Percentiles rank a stretch among this genome's conserved stretches.
Evolutionary conservation across 2,888 invertebrate species (phyloP).

Genomic region (Agrotis clavis): DNA sequence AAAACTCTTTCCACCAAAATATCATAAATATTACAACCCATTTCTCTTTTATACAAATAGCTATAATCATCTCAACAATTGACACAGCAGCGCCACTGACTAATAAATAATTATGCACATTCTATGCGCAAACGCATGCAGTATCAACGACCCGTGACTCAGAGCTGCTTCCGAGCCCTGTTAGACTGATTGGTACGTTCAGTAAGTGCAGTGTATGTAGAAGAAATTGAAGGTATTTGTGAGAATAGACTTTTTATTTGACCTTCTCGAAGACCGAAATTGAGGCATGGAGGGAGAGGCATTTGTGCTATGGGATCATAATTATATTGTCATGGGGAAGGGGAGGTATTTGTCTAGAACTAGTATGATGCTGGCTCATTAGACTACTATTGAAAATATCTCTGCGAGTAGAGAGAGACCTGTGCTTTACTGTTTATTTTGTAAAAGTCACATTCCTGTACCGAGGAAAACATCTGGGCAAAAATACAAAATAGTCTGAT

Average conservation of each 20-base stretch:
- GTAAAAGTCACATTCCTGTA: too few relatives aligned
- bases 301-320: too few relatives aligned
- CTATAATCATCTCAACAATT: slow-evolving; percentile 6
- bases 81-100: slow-evolving; percentile 11
- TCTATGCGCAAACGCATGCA: slow-evolving; percentile 66
- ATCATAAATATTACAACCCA: too few relatives aligned
- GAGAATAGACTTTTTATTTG: background rate
- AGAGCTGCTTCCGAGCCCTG: slow-evolving; percentile 69
- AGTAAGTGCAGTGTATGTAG: slow-evolving; percentile 13
- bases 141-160: slow-evolving; percentile 77
- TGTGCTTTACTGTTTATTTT: too few relatives aligned
- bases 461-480: background rate
- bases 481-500: background rate
- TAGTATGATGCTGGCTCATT: background rate
- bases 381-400: too few relatives aligned
- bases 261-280: too few relatives aligned
- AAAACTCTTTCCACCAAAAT: too few relatives aligned
- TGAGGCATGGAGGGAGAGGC: too few relatives aligned
- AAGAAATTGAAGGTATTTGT: background rate
- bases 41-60: background rate
- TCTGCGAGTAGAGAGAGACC: too few relatives aligned
- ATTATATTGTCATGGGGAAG: too few relatives aligned
- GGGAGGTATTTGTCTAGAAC: too few relatives aligned
- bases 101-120: slow-evolving; percentile 52
- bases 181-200: slow-evolving; percentile 72